phyloP scores from a whole-genome alignment of 2,113 vertebrate genomes.

The Indicator maculatus region DNA sequence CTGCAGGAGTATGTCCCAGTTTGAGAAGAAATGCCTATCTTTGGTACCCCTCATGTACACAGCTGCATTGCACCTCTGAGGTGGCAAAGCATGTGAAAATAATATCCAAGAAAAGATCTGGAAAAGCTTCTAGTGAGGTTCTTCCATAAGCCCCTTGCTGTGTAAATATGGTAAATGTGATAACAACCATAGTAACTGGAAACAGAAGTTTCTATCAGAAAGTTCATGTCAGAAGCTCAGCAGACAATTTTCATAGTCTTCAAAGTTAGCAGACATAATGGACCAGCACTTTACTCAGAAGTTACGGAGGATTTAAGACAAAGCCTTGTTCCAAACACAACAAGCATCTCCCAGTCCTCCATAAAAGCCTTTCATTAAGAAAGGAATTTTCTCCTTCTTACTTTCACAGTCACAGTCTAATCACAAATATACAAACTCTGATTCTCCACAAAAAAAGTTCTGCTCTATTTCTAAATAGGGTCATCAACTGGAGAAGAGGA shows the following conservation, averaged over 20 bases:
- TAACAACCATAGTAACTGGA: not conserved
- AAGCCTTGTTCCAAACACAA: not conserved
- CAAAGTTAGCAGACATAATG: not conserved
- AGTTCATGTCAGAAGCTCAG: not conserved
- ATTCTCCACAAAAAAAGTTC: not conserved
- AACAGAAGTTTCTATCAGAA: not conserved
- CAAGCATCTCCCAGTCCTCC: not conserved
- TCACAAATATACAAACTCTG: not conserved
- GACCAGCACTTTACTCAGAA: not conserved
- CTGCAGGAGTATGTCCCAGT: not conserved
- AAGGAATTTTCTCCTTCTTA: not conserved
- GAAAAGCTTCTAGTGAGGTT: not conserved
- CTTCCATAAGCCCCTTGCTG: not conserved
- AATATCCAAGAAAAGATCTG: not conserved
- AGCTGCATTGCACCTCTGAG: not conserved
- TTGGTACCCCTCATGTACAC: not conserved
- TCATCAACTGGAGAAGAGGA: not conserved
- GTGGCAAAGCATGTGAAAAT: not conserved
- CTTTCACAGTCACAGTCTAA: not conserved
- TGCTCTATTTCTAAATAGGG: not conserved
- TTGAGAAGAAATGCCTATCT: not conserved
- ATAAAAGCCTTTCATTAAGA: not conserved
- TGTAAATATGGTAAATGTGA: not conserved
- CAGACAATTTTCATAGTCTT: not conserved
- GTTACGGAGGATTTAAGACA: not conserved